Evolutionary conservation across 2,797 vertebrate genomes (phyloP).

Genomic region (Macroramphosus scolopax): DNA sequence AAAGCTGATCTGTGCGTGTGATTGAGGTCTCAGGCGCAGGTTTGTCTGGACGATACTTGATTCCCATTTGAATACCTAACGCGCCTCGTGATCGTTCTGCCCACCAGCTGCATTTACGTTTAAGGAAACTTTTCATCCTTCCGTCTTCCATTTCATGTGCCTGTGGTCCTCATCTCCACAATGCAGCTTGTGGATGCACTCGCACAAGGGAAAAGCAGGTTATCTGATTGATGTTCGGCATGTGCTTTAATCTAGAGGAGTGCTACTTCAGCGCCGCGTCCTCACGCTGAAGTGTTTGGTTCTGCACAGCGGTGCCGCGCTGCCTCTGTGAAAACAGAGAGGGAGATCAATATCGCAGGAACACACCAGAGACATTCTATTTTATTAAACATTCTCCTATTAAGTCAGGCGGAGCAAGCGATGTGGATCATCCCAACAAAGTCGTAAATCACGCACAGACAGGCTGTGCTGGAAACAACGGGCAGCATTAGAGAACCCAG

Average conservation of each 20-base stretch:
- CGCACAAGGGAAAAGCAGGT: slow-evolving; percentile 30
- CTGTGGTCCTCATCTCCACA: slow-evolving; percentile 19
- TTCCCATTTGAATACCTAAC: too few species aligned
- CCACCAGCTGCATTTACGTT: slow-evolving; percentile 22
- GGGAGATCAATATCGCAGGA: slow-evolving; percentile 72
- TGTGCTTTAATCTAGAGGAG: slow-evolving; percentile 73
- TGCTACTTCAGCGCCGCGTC: slow-evolving; percentile 59
- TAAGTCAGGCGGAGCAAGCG: slow-evolving; percentile 56
- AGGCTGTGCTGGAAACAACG: slow-evolving; percentile 56
- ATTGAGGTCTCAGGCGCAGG: too few species aligned
- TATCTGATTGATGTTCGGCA: slow-evolving; percentile 71
- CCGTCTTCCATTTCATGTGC: slow-evolving; percentile 14
- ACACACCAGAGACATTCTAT: slow-evolving; percentile 74
- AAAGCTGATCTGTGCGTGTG: too few species aligned
- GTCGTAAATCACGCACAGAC: slow-evolving; percentile 74
- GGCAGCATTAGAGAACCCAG: slow-evolving; percentile 48
- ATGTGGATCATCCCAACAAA: slow-evolving; percentile 73
- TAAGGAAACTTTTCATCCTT: too few species aligned
- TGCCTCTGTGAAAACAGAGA: slow-evolving; percentile 60
- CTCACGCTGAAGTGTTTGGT: slow-evolving; percentile 57
- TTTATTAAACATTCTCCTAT: slow-evolving; percentile 81
- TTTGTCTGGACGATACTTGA: too few species aligned
- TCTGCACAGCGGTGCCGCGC: slow-evolving; percentile 41
- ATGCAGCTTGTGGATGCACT: slow-evolving; percentile 25
- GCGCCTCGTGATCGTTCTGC: too few species aligned